Conservation (phyloP, 2,113 vertebrate species). For the Xyrauchen texanus region DNA sequence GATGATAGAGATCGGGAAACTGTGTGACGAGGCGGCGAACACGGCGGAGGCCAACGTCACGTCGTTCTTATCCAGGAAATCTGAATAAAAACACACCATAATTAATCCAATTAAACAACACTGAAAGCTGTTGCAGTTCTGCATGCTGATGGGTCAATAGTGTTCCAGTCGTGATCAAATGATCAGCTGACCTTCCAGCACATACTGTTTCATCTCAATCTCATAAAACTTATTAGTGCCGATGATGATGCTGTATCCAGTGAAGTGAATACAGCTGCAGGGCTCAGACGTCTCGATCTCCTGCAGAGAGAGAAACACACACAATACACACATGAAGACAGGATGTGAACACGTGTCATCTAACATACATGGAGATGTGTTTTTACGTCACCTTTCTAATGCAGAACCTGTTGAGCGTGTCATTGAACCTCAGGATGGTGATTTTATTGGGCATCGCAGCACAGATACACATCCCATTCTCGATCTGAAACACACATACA, state of each 20-base stretch:
- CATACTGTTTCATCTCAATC: constrained; percentile 99
- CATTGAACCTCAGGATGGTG: constrained; percentile 89
- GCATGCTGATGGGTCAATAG: too few relatives aligned
- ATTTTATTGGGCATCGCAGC: constrained; percentile 96
- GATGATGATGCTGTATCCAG: constrained; percentile 95
- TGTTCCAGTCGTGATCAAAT: too few relatives aligned
- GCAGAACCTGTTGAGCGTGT: constrained; percentile 94
- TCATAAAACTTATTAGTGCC: constrained; percentile 99
- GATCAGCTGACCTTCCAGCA: constrained; percentile 83
- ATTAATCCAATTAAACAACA: too few relatives aligned
- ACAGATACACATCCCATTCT: constrained; percentile 91
- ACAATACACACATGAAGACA: neutral
- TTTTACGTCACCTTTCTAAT: constrained; percentile 86
- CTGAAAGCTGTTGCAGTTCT: too few relatives aligned
- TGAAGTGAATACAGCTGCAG: constrained; percentile 98
- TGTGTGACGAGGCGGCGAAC: constrained; percentile 93
- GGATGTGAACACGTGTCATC: too few relatives aligned
- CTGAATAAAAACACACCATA: constrained; percentile 68
- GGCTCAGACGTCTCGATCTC: constrained; percentile 98
- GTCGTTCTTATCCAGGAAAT: constrained; percentile 98
- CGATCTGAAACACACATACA: constrained; percentile 78
- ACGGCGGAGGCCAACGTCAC: constrained; percentile 92
- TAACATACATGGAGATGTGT: neutral
- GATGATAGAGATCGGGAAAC: constrained; percentile 95
- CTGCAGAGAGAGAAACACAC: constrained; percentile 62